These are phyloP conservation scores for Cataglyphis hispanica DNA, from an alignment of 1,140 invertebrate species.

Conservation along the genomic window DNA sequence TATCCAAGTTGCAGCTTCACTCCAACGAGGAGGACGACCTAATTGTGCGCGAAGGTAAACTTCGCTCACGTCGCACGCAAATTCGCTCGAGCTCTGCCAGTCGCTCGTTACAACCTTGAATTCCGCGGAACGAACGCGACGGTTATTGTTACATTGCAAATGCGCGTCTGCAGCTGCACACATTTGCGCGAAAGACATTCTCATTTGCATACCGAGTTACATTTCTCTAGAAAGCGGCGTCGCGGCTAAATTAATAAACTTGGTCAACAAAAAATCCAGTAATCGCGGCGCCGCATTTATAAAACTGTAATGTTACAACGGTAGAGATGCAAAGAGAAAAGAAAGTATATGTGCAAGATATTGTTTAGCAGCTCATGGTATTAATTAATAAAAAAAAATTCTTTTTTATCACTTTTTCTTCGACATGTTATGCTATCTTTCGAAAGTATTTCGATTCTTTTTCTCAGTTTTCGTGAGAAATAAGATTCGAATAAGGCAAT, in stretches of 20 bases:
- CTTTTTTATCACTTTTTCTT: constrained; percentile 3
- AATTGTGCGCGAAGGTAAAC: constrained; percentile 50
- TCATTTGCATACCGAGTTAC: constrained; percentile 15
- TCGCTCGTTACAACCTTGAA: constrained; percentile 36
- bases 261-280: neutral
- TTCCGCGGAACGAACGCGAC: neutral
- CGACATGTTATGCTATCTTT: neutral
- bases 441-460: constrained; percentile 2
- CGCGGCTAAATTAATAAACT: constrained; percentile 13
- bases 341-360: neutral
- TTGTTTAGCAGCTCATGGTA: constrained; percentile 3
- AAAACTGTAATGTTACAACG: neutral
- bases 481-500: constrained; percentile 24
- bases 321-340: neutral
- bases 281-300: neutral
- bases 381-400: constrained; percentile 12
- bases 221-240: neutral
- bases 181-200: neutral
- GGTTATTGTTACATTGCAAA: constrained; percentile 27
- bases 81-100: constrained; percentile 21
- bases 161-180: constrained; percentile 21
- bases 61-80: constrained; percentile 22
- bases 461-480: neutral
- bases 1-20: neutral
- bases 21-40: constrained; percentile 16